Base-by-base conservation (phyloP, 2,888 invertebrate genomes). In the Drosophila rellima region DNA sequence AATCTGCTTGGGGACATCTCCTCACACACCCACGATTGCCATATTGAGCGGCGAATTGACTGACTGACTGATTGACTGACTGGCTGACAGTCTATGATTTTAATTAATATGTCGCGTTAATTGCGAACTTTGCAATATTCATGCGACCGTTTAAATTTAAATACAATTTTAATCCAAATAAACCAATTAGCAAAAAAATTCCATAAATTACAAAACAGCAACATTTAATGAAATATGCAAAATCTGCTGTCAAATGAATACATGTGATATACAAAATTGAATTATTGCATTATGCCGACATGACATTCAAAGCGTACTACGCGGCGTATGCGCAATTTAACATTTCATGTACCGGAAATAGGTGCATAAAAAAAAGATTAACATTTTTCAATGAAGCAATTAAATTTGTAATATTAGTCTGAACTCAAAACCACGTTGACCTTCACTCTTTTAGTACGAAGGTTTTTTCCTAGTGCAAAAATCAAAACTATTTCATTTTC, bases 61-160 rank as follows among this genome's bases (percentile, higher is more conserved):
- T 31, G 47, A 44, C 26, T 37, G 37, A 11, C 39, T 1, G 39
- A 15, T n/a, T n/a, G 35, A 35, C 35, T n/a, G 50, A 31, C 33
- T 37, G 48, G 50, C 35, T 13, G 48, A 59, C 63, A 54, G 54
- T 62, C 68, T 51, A 69, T 74, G 76, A 72, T 69, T 80, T 80
- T 78, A 82, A 82, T 82, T 70, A 82, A 76, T 78, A 55, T 80
- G 78, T 68, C 76, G 68, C 59, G 67, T 78, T 76, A 78, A 83
- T 81, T 71, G 79, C 69, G 42, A 54, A 65, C 50, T 26, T 33
- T 37, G 65, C 60, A 39, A 48, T 55, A 44, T 62, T 40, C 51
- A 73, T 47, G 55, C 29, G 6, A 42, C 10, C 54, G 39, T 52
- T 63, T 23, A 39, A 29, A 31, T 57, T 71, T 52, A 55, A 45